Base-by-base conservation (phyloP, 2,113 vertebrate genomes). In the Cheirogaleus medius region DNA sequence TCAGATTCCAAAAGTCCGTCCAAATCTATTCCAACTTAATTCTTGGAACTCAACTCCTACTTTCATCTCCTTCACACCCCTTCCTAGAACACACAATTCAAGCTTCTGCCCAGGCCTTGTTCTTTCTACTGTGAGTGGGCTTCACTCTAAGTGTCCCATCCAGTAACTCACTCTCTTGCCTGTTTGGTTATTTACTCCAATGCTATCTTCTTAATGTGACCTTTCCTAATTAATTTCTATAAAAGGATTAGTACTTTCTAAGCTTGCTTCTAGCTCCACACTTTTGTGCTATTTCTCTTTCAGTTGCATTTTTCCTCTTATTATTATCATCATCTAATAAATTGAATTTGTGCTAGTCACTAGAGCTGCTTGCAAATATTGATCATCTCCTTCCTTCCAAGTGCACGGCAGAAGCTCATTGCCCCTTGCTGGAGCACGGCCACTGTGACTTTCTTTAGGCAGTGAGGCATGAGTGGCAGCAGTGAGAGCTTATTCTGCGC, bases 61-160 rank as follows among this genome's bases (percentile, higher is more conserved):
- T 18, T 56, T 17, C 2, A 0, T 21, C 66, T 1, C 13, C 27
- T 88, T 42, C 15, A 29, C 9, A 0, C 13, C 3, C 11, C n/a
- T 29, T 63, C 10, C 42, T 60, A 20, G n/a, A 25, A 44, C 5
- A 39, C 20, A 39, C 10, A 14, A 11, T 18, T 71, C 5, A 52
- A 37, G 77, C 20, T 37, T 47, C 49, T 54, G 7, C 64, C 1
- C 1, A 9, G 17, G 14, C 34, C 14, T 60, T 6, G 5, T 34
- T 49, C 39, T 29, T n/a, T 47, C 42, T 27, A 3, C 6, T 29
- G 44, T 20, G 10, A 18, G 29, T 42, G 34, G 42, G 23, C 25
- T 23, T 80, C 14, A 42, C 44, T n/a, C 56, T 73, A 29, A 68
- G 20, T 9, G 15, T 6, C 37, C 4, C 18, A 25, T n/a, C 4